Base-by-base conservation (phyloP, 2,113 vertebrate species). In the Bubo blakistoni region DNA sequence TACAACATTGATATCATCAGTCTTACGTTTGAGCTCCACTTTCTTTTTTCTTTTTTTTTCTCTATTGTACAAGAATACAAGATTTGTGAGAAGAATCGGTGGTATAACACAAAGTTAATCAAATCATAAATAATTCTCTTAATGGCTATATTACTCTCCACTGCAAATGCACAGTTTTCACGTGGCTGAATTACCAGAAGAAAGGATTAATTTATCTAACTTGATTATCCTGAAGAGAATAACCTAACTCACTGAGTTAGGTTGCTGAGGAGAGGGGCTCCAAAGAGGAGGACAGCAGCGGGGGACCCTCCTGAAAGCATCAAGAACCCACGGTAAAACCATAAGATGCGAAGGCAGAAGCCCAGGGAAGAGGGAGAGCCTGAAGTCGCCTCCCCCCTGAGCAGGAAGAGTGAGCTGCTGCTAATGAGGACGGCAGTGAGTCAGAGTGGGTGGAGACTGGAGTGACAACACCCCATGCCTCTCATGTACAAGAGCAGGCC, bases 111-210 rank as follows among this genome's bases (percentile, higher is more conserved):
- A 42, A 49, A 81, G 49, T 70, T 42, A 44, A 70, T 85, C 47
- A 62, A 61, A 93, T 95, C 62, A 51, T 78, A 96, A 95, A 63
- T 90, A 95, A 66, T 69, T 96, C 44, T 86, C 46, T 76, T 58
- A 7, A 7, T 4, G 3, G 11, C 46, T 16, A 52, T 79, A 38
- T 29, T 67, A 10, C 21, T 93, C 30, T 19, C 9, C 2, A 10
- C 8, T 69, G 47, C n/a, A 25, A 70, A 34, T 87, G 15, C 7
- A 8, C 25, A 32, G 24, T 57, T 95, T 94, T 57, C 67, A 34
- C 4, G 8, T 46, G 46, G 16, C 69, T 67, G 20, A 72, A 81
- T 32, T 71, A 51, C 25, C 36, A 67, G 63, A 49, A 69, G 11
- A 77, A 93, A 90, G 2, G 15, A 59, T 65, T 86, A 49, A 67